Percentiles rank a stretch among this genome's conserved stretches.
phyloP scores from a whole-genome alignment of 2,888 invertebrate species.

The Pyrrhosoma nymphula region DNA sequence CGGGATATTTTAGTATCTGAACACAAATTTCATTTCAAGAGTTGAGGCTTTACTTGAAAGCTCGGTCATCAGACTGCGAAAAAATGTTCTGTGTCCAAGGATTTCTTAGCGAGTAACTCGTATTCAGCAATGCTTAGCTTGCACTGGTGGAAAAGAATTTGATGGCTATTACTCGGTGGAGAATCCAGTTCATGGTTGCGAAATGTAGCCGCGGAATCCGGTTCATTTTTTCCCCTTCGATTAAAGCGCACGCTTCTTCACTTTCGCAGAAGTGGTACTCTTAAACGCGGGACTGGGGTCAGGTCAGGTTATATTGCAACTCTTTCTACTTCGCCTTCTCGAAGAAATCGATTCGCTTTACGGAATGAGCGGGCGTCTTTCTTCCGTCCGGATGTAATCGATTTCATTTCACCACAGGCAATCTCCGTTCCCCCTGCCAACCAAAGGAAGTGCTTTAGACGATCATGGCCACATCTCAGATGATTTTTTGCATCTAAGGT shows the following conservation, averaged over 20 bases:
- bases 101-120: not conserved
- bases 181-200: slow-evolving; percentile 8
- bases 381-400: not conserved
- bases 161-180: slow-evolving; percentile 2
- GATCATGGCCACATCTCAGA: no score
- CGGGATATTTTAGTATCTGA: not conserved
- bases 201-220: not conserved
- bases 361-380: not conserved
- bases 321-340: not conserved
- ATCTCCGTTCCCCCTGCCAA: not conserved
- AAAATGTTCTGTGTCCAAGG: not conserved
- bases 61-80: not conserved
- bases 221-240: slow-evolving; percentile 3
- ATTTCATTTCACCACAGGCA: not conserved
- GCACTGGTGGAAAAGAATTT: not conserved
- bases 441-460: no score
- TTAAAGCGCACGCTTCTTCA: slow-evolving; percentile 13
- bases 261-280: slow-evolving; percentile 17
- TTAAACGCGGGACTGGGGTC: not conserved
- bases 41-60: not conserved
- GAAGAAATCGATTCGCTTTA: not conserved
- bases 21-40: not conserved
- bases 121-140: not conserved
- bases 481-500: no score
- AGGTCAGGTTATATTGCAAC: not conserved